Conservation (phyloP, 2,888 invertebrate genomes). For the Tachystola acroxantha region DNA sequence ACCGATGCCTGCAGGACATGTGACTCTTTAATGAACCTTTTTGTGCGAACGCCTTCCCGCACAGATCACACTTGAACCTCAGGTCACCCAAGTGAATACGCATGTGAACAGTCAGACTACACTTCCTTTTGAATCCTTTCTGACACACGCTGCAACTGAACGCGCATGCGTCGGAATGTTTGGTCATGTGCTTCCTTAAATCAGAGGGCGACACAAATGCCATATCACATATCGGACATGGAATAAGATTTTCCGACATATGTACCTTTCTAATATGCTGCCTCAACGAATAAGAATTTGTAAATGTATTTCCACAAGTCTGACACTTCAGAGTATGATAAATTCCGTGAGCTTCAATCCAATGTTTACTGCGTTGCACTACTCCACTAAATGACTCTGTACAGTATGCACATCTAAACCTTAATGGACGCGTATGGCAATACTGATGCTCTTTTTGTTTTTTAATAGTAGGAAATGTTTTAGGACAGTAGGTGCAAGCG, state of each 20-base stretch:
- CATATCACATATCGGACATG: constrained; percentile 29
- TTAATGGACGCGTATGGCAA: background rate
- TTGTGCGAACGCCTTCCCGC: constrained; percentile 22
- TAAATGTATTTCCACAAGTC: constrained; percentile 33
- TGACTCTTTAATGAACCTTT: constrained; percentile 30
- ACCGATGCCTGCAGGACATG: constrained; percentile 37
- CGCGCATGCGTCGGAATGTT: constrained; percentile 38
- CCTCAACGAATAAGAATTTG: constrained; percentile 19
- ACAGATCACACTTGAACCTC: constrained; percentile 23
- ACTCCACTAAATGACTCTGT: constrained; percentile 38
- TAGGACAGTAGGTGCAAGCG: constrained; percentile 32
- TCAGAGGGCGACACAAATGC: constrained; percentile 27
- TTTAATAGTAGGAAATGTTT: constrained; percentile 45
- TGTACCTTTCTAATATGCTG: constrained; percentile 38
- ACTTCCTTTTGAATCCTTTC: constrained; percentile 41
- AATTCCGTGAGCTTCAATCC: constrained; percentile 28
- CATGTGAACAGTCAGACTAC: constrained; percentile 34
- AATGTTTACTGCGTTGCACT: constrained; percentile 36
- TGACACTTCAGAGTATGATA: constrained; percentile 19
- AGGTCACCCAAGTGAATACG: constrained; percentile 20
- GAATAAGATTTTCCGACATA: constrained; percentile 32
- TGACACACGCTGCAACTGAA: constrained; percentile 47
- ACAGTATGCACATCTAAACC: constrained; percentile 36
- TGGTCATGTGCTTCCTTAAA: constrained; percentile 40
- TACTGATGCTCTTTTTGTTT: constrained; percentile 45